These are phyloP conservation scores for Emesis furor DNA, from an alignment of 2,888 invertebrate genomes.

Conservation along the genomic window DNA sequence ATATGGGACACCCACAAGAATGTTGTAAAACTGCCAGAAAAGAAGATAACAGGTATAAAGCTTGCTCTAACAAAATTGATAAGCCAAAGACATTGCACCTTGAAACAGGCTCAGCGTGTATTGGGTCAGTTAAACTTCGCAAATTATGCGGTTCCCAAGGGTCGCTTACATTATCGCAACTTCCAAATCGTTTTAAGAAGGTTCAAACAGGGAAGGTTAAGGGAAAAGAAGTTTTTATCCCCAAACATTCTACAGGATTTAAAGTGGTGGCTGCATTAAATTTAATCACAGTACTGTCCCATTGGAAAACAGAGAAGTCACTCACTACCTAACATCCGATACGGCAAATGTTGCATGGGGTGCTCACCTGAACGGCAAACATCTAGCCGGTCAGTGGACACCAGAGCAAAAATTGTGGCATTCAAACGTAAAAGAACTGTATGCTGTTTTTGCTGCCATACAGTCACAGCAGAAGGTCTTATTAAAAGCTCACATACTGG, in stretches of 20 bases:
- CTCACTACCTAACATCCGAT: conserved; percentile 65
- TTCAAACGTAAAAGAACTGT: conserved; percentile 70
- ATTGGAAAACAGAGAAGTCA: conserved; percentile 37
- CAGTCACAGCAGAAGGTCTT: background rate
- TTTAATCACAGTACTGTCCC: conserved; percentile 28
- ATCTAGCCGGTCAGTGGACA: conserved; percentile 55
- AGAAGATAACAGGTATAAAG: conserved; percentile 28
- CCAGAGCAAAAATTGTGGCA: conserved; percentile 62
- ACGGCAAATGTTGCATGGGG: conserved; percentile 70
- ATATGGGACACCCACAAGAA: conserved; percentile 44
- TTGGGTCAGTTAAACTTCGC: conserved; percentile 67
- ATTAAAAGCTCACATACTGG: conserved; percentile 23
- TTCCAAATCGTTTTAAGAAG: conserved; percentile 54
- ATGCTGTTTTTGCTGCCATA: conserved; percentile 62
- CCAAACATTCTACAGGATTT: conserved; percentile 43
- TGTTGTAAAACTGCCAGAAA: background rate
- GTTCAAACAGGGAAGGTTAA: conserved; percentile 43
- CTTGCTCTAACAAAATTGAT: conserved; percentile 8
- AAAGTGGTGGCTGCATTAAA: conserved; percentile 57
- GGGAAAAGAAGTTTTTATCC: conserved; percentile 44
- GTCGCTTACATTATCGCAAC: conserved; percentile 57
- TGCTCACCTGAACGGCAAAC: conserved; percentile 54
- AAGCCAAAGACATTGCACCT: conserved; percentile 20
- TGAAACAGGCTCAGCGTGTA: conserved; percentile 44
- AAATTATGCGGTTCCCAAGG: conserved; percentile 40